phyloP scores from a whole-genome alignment of 2,113 vertebrate genomes.

The Dolichallabes microphthalmus region DNA sequence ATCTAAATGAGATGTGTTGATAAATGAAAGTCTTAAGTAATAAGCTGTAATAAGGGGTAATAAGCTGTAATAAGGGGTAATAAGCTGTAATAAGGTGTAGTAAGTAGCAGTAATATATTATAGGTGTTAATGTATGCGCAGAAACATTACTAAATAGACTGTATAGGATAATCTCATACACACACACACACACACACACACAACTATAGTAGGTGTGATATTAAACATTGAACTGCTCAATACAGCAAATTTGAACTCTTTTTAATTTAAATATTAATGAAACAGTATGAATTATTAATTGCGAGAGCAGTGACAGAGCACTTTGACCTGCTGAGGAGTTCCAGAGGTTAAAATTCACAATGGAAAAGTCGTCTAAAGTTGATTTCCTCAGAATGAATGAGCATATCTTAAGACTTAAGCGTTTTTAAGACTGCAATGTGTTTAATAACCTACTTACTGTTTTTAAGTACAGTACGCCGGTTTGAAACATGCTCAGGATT shows the following conservation, averaged over 20 bases:
- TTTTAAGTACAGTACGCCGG: background rate
- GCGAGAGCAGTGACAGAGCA: background rate
- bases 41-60: background rate
- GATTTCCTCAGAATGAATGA: background rate
- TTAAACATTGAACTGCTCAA: background rate
- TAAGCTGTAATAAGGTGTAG: no score
- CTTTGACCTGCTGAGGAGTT: background rate
- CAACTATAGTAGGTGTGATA: no score
- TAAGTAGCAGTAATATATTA: background rate
- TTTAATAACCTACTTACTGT: background rate
- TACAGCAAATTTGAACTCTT: background rate
- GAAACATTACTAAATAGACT: no score
- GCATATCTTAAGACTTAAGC: background rate
- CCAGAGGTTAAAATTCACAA: background rate
- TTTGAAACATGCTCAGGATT: background rate
- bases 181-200: no score
- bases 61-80: background rate
- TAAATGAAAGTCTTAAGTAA: background rate
- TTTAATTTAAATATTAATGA: background rate
- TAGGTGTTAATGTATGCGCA: background rate
- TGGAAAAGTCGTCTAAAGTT: background rate
- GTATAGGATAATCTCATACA: no score
- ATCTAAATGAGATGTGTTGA: background rate
- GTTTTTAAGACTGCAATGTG: background rate
- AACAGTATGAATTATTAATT: background rate